Evolutionary conservation across 2,888 invertebrate species (phyloP).

Genomic region (Standfussiana lucernea): DNA sequence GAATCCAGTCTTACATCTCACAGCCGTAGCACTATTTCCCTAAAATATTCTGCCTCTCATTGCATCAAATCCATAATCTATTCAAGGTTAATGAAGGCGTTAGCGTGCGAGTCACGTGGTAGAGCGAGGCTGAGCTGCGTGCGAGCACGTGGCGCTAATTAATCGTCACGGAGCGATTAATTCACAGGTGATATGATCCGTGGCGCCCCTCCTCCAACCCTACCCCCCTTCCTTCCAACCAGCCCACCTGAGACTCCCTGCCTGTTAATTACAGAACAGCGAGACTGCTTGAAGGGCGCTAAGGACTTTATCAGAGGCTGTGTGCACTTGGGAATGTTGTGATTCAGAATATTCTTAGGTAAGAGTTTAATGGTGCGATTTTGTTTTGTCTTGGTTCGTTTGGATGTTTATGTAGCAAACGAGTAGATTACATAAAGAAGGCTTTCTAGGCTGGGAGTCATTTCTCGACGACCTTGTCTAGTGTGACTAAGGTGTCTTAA

Average conservation of each 20-base stretch:
- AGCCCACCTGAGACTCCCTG: slow-evolving; percentile 62
- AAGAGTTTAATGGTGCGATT: slow-evolving; percentile 15
- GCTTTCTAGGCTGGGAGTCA: not conserved
- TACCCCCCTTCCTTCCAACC: slow-evolving; percentile 46
- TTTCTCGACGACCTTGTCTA: not conserved
- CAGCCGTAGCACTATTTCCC: not conserved
- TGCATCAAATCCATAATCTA: slow-evolving; percentile 50
- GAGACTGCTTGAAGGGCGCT: slow-evolving; percentile 81
- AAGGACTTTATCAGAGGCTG: slow-evolving; percentile 74
- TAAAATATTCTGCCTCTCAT: slow-evolving; percentile 26
- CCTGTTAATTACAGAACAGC: slow-evolving; percentile 83
- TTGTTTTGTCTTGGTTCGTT: not conserved
- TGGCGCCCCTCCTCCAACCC: slow-evolving; percentile 62
- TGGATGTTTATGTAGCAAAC: not conserved
- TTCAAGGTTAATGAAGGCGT: slow-evolving; percentile 60
- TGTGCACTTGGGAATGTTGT: slow-evolving; percentile 64
- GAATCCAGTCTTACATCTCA: not conserved
- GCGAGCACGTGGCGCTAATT: slow-evolving; percentile 86
- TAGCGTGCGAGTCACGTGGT: slow-evolving; percentile 71
- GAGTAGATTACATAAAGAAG: not conserved
- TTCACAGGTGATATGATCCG: slow-evolving; percentile 89
- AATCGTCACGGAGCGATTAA: slow-evolving; percentile 88
- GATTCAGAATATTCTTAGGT: slow-evolving; percentile 49
- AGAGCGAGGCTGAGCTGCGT: slow-evolving; percentile 71
- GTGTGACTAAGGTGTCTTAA: not conserved